Percentiles rank a stretch among this genome's conserved stretches.
phyloP scores from a whole-genome alignment of 2,797 vertebrate genomes.

The Peromyscus eremicus region DNA sequence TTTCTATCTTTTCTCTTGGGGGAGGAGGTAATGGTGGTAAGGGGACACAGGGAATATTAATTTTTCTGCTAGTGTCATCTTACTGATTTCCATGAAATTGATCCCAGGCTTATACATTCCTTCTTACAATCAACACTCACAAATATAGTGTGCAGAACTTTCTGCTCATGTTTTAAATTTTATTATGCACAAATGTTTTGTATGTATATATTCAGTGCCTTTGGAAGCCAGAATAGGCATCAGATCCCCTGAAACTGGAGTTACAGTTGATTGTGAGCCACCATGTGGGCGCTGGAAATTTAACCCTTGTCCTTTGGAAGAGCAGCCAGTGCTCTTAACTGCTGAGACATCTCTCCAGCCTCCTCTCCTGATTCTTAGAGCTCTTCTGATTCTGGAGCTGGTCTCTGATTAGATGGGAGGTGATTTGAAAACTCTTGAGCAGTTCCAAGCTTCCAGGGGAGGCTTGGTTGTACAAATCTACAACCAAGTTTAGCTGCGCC shows the following conservation, averaged over 20 bases:
- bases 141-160: background rate
- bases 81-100: background rate
- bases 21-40: background rate
- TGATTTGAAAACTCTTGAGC: background rate
- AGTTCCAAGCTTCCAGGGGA: background rate
- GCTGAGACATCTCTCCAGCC: background rate
- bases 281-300: background rate
- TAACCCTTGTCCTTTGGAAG: background rate
- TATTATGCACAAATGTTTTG: background rate
- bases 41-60: too few relatives aligned
- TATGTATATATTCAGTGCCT: background rate
- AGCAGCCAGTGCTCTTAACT: background rate
- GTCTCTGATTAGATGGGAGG: background rate
- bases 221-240: background rate
- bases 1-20: background rate
- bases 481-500: fast-evolving
- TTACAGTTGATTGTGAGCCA: background rate
- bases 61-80: too few relatives aligned
- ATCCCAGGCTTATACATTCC: background rate
- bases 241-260: background rate
- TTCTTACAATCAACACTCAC: background rate
- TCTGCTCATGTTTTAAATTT: background rate
- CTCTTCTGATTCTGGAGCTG: background rate
- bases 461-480: background rate
- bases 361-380: background rate